Conservation (phyloP, 2,888 invertebrate species). For the Dolomedes plantarius region DNA sequence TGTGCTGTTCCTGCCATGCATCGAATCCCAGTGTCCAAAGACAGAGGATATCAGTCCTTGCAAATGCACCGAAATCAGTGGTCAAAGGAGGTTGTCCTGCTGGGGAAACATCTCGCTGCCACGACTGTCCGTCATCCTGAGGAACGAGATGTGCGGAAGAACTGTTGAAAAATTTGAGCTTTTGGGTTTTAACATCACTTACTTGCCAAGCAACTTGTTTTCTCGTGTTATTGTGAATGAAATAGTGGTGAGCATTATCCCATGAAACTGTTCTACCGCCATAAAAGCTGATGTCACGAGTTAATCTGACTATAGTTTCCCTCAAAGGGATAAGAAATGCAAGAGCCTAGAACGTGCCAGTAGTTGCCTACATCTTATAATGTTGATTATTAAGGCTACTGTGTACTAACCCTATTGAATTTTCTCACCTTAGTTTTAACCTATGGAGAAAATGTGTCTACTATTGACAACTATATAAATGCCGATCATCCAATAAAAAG, state of each 20-base stretch:
- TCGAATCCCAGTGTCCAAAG: conserved; percentile 17
- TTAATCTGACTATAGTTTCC: too few relatives aligned
- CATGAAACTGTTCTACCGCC: background rate
- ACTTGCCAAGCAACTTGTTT: conserved; percentile 58
- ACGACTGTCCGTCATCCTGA: conserved; percentile 19
- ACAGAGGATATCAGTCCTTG: background rate
- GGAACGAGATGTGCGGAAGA: conserved; percentile 25
- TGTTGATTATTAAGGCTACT: too few relatives aligned
- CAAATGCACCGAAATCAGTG: background rate
- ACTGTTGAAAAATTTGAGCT: conserved; percentile 31
- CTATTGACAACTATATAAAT: too few relatives aligned
- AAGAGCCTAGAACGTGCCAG: too few relatives aligned
- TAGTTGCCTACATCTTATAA: too few relatives aligned
- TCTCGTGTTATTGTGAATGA: conserved; percentile 36
- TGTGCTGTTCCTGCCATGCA: background rate
- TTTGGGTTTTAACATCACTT: conserved; percentile 4
- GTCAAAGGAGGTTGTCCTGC: conserved; percentile 15
- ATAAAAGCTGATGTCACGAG: too few relatives aligned
- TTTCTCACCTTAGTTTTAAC: too few relatives aligned
- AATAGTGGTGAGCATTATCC: conserved; percentile 28
- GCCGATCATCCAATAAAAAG: too few relatives aligned
- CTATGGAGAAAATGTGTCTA: too few relatives aligned
- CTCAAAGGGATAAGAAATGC: too few relatives aligned
- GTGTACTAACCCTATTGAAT: too few relatives aligned
- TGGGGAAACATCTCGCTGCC: conserved; percentile 16